phyloP scores from a whole-genome alignment of 2,797 vertebrate genomes.

The Pantherophis vulpinus region DNA sequence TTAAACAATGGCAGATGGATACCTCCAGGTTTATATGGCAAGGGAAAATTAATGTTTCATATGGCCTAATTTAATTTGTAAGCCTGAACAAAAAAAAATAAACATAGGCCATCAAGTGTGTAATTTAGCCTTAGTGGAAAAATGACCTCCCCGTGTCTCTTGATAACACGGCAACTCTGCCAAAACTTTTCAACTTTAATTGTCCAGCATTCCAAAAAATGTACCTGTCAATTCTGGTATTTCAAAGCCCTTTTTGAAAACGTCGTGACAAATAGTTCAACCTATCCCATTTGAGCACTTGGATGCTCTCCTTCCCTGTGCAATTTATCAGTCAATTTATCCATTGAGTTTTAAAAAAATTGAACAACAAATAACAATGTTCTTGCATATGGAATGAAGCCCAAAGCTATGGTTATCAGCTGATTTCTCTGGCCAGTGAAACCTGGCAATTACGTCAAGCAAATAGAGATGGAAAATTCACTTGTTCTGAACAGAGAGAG shows the following conservation, averaged over 20 bases:
- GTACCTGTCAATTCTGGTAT: conserved; percentile 41
- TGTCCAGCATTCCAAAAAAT: not conserved
- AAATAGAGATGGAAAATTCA: not conserved
- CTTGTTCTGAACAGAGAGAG: not conserved
- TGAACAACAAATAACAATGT: not conserved
- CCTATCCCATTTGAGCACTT: conserved; percentile 30
- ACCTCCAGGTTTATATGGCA: no score
- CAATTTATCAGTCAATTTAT: not conserved
- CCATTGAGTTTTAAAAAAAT: not conserved
- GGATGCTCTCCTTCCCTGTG: not conserved
- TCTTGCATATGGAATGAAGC: not conserved
- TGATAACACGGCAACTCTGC: not conserved
- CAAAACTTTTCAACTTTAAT: not conserved
- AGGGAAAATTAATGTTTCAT: not conserved
- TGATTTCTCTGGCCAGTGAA: not conserved
- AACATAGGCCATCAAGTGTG: not conserved
- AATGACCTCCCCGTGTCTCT: not conserved
- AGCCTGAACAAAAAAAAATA: not conserved
- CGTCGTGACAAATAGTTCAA: conserved; percentile 52
- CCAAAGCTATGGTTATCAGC: not conserved
- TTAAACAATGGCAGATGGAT: no score
- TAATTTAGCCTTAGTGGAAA: not conserved
- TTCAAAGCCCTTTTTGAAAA: conserved; percentile 32
- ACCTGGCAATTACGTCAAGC: conserved; percentile 9
- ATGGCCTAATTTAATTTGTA: not conserved